Percentiles rank a stretch among this genome's conserved stretches.
Conservation (phyloP, 2,113 vertebrate genomes). For the Synodontis membranacea region DNA sequence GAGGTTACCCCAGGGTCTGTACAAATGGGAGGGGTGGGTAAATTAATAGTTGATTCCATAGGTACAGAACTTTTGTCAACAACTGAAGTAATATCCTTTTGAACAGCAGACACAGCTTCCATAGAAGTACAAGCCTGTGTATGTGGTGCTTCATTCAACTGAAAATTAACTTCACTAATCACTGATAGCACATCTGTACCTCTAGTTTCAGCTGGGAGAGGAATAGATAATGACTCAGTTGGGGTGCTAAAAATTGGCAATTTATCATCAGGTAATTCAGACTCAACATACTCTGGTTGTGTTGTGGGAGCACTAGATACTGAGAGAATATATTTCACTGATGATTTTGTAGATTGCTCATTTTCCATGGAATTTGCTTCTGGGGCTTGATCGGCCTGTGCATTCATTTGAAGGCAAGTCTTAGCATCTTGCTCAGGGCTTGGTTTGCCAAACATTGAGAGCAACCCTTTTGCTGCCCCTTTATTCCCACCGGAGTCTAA, state of each 20-base stretch:
- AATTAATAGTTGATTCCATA: slow-evolving; percentile 53
- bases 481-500: slow-evolving; percentile 9
- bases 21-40: slow-evolving; percentile 48
- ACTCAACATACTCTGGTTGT: background rate
- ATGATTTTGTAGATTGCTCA: slow-evolving; percentile 5
- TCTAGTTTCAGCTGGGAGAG: slow-evolving; percentile 57
- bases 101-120: background rate
- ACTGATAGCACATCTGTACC: slow-evolving; percentile 7
- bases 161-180: slow-evolving; percentile 1
- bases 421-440: slow-evolving; percentile 8
- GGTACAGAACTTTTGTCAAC: slow-evolving; percentile 40
- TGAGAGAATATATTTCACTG: background rate
- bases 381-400: background rate
- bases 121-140: background rate
- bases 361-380: background rate
- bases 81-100: slow-evolving; percentile 17
- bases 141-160: background rate
- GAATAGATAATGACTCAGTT: slow-evolving; percentile 59
- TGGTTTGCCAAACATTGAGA: background rate
- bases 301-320: background rate
- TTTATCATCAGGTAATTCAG: slow-evolving; percentile 19
- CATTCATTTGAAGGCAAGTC: background rate
- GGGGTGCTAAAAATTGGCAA: slow-evolving; percentile 57
- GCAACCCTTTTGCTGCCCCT: slow-evolving; percentile 15
- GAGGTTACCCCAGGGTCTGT: slow-evolving; percentile 62